Conservation (phyloP, 1,140 invertebrate genomes). For the Papilio glaucus region DNA sequence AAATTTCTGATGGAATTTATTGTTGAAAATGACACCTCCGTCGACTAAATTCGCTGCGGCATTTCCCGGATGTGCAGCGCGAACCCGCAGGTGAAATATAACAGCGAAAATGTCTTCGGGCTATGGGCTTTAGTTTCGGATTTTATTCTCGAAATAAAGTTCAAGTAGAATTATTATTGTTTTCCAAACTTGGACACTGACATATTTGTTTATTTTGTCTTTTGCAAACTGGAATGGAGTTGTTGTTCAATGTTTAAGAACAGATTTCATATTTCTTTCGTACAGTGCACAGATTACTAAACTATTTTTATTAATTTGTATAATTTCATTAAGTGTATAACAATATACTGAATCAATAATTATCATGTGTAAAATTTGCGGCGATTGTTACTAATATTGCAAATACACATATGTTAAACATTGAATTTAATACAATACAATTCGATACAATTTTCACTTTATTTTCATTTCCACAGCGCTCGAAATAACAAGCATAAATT, state of each 20-base stretch:
- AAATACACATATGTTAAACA: too few species aligned
- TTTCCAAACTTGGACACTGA: conserved; percentile 18
- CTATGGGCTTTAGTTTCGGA: conserved; percentile 13
- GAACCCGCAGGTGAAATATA: conserved; percentile 3
- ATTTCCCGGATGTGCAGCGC: neutral
- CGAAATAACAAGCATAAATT: neutral
- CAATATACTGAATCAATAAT: too few species aligned
- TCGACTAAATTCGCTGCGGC: neutral
- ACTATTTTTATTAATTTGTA: too few species aligned
- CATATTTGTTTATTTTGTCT: neutral
- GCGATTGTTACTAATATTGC: too few species aligned
- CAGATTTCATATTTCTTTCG: neutral
- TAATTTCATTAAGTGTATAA: too few species aligned
- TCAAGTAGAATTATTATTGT: conserved; percentile 14
- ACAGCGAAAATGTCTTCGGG: neutral
- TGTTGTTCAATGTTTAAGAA: conserved; percentile 1
- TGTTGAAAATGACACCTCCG: neutral
- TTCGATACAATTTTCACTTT: too few species aligned
- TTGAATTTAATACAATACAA: too few species aligned
- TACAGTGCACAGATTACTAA: neutral
- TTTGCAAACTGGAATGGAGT: neutral
- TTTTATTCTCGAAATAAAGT: conserved; percentile 11
- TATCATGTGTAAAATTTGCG: too few species aligned
- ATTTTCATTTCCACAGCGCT: neutral
- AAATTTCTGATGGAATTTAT: conserved; percentile 12